A percentile compares a stretch with the other conserved stretches of the same genome.
Conservation (phyloP, 2,888 invertebrate species). For the Lepidonotus clava region DNA sequence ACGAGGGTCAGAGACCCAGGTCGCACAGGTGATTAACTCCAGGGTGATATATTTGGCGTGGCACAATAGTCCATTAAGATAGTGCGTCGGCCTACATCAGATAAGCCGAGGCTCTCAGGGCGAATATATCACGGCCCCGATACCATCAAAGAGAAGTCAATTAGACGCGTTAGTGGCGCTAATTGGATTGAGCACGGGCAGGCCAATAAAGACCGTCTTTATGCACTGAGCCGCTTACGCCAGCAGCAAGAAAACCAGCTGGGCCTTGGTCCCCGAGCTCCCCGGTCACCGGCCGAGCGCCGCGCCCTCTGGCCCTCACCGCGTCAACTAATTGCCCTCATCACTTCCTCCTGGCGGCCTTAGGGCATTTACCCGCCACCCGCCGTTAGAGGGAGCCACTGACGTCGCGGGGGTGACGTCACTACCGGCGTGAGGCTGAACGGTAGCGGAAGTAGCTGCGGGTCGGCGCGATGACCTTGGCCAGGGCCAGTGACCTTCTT, state of each 20-base stretch:
- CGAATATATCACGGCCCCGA: slow-evolving; percentile 40
- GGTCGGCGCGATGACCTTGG: neutral
- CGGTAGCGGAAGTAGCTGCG: neutral
- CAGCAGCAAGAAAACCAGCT: slow-evolving; percentile 33
- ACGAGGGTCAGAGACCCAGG: too few species aligned
- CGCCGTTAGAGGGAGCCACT: neutral
- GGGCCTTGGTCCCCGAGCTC: neutral
- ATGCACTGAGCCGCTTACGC: neutral
- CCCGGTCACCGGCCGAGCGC: neutral
- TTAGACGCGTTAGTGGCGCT: slow-evolving; percentile 31
- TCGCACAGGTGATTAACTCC: slow-evolving; percentile 25
- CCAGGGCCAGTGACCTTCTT: neutral
- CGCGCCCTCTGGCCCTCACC: slow-evolving; percentile 10
- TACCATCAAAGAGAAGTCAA: slow-evolving; percentile 53
- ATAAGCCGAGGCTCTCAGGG: neutral
- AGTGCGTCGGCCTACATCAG: slow-evolving; percentile 22
- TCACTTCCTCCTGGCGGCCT: slow-evolving; percentile 14
- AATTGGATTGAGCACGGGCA: slow-evolving; percentile 31
- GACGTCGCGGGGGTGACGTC: neutral
- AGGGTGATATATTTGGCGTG: neutral
- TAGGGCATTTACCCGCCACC: neutral
- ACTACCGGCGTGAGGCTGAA: neutral
- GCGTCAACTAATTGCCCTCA: slow-evolving; percentile 47
- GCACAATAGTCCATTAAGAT: slow-evolving; percentile 46
- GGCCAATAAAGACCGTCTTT: slow-evolving; percentile 24